These are phyloP conservation scores for Trimorus sp. DNA, from an alignment of 2,888 invertebrate genomes.

Conservation along the genomic window DNA sequence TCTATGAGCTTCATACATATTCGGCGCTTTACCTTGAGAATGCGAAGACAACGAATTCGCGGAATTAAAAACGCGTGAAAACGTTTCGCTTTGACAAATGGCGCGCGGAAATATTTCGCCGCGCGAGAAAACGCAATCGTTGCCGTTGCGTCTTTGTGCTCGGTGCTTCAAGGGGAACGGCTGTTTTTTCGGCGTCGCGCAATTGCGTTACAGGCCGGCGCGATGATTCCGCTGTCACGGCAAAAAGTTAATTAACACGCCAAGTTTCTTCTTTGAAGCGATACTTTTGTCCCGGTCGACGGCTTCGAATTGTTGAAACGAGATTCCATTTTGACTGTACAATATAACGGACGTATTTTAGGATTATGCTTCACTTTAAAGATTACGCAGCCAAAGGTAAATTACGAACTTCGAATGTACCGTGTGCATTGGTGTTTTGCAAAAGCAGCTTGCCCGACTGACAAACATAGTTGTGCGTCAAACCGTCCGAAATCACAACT, in stretches of 20 bases:
- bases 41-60: slow-evolving; percentile 45
- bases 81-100: slow-evolving; percentile 30
- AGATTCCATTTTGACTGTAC: slow-evolving; percentile 39
- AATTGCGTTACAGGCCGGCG: slow-evolving; percentile 15
- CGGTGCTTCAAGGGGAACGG: slow-evolving; percentile 14
- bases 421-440: slow-evolving; percentile 43
- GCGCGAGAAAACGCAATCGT: slow-evolving; percentile 17
- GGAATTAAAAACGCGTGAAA: slow-evolving; percentile 50
- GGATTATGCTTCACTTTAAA: slow-evolving; percentile 55
- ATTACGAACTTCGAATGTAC: slow-evolving; percentile 43
- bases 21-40: slow-evolving; percentile 33
- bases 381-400: slow-evolving; percentile 51
- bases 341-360: slow-evolving; percentile 38
- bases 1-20: slow-evolving; percentile 66
- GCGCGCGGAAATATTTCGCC: slow-evolving; percentile 33
- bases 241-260: slow-evolving; percentile 34
- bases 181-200: slow-evolving; percentile 6
- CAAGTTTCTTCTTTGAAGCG: slow-evolving; percentile 25
- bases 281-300: slow-evolving; percentile 28
- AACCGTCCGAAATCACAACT: slow-evolving; percentile 47
- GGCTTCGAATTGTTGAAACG: slow-evolving; percentile 39
- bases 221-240: slow-evolving; percentile 17
- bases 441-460: slow-evolving; percentile 51
- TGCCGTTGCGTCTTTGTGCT: slow-evolving; percentile 37
- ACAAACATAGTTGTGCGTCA: slow-evolving; percentile 59